Evolutionary conservation across 2,888 invertebrate species (phyloP), one percentile per base, ranked within the genome.

Genomic region (Rosalia funebris): DNA sequence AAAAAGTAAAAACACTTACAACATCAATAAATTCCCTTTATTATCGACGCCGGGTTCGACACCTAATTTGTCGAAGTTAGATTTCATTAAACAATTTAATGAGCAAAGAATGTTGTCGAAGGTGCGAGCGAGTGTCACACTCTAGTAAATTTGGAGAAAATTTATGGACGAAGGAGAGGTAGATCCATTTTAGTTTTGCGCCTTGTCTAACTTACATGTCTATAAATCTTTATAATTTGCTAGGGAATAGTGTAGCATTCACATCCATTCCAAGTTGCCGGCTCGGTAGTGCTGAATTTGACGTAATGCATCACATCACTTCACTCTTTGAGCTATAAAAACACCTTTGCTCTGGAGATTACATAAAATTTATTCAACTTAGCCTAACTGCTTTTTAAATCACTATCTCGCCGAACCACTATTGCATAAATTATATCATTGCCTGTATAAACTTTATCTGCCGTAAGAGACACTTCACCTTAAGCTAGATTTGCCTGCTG

Each of bases 191-290:
- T 64, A 69, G 67, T 67, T 69, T 67, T 65, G 65, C 71, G 71
- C 71, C 69, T 71, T 71, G 71, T 71, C 70, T 73, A 74, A 71
- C 71, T 73, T 72, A 69, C 71, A 70, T 68, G 72, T 64, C 72
- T 71, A 75, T 75, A 75, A 75, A 75, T 75, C 75, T 73, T 73
- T 74, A 72, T 73, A 74, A 75, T 75, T 75, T 75, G 70, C 71
- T 65, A 69, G 68, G 70, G 72, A 65, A 66, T 68, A 69, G 71
- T 68, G 71, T 69, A 71, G 63, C 70, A 71, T 72, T 72, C 71
- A 64, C 71, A 71, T 71, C 69, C 70, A 70, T 72, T 69, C 63
- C 61, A 62, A 66, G 63, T 62, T 66, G 62, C 65, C 65, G 63
- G 65, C 65, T 63, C 58, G 57, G 60, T 69, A 61, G 64, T 64